These are phyloP conservation scores for Alloplasta piceator DNA, from an alignment of 2,888 invertebrate species.

Conservation along the genomic window DNA sequence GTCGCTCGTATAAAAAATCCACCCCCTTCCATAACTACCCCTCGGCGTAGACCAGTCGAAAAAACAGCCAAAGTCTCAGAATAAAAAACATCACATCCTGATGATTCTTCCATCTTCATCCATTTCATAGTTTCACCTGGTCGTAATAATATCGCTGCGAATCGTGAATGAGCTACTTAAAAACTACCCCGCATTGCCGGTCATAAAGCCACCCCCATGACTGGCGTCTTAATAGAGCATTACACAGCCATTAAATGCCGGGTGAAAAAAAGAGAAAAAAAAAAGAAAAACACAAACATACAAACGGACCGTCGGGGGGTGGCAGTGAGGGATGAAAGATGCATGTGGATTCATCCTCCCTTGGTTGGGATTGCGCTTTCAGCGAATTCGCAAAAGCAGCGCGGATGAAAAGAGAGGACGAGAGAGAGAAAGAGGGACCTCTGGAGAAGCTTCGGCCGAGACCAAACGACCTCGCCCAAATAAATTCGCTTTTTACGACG, in stretches of 20 bases:
- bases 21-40: no score
- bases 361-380: constrained; percentile 35
- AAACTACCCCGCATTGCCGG: constrained; percentile 20
- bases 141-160: constrained; percentile 26
- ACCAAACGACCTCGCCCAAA: constrained; percentile 74
- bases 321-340: constrained; percentile 35
- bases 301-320: neutral
- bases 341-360: constrained; percentile 46
- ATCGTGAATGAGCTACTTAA: constrained; percentile 13
- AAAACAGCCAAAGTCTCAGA: no score
- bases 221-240: constrained; percentile 50
- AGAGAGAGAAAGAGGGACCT: constrained; percentile 40
- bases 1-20: no score
- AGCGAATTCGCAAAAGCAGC: constrained; percentile 44
- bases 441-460: constrained; percentile 1
- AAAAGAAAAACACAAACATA: no score
- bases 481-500: constrained; percentile 83
- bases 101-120: no score
- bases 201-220: neutral
- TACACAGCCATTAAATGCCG: constrained; percentile 2
- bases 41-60: no score
- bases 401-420: constrained; percentile 20
- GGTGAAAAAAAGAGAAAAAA: no score
- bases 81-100: no score
- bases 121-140: no score